Percentiles rank a stretch among this genome's conserved stretches.
Evolutionary conservation across 2,797 vertebrate species (phyloP).

Genomic region (Pangasius djambal): DNA sequence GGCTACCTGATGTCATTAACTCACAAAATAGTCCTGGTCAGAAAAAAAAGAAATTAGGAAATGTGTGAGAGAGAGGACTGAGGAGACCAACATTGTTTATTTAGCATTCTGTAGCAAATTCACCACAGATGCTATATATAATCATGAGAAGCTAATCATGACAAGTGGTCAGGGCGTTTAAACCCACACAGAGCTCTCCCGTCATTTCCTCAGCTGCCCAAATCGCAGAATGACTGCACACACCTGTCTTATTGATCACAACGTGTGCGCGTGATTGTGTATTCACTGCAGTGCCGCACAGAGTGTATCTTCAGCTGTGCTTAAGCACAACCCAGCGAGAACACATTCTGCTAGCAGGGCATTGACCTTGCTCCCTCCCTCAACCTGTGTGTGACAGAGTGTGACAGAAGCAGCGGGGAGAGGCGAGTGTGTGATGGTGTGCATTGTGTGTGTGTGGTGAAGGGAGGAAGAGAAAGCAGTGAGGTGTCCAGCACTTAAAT

Average conservation of each 20-base stretch:
- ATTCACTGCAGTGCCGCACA: conserved; percentile 38
- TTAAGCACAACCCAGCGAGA: conserved; percentile 35
- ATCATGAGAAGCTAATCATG: conserved; percentile 15
- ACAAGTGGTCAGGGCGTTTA: background rate
- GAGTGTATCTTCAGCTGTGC: conserved; percentile 30
- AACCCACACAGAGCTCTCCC: background rate
- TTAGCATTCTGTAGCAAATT: background rate
- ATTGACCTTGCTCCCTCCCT: conserved; percentile 72
- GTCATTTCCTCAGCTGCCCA: conserved; percentile 14
- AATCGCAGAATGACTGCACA: background rate
- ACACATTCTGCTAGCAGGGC: conserved; percentile 44
- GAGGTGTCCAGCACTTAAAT: conserved; percentile 84
- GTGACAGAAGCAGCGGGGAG: conserved; percentile 54
- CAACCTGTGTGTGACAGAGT: conserved; percentile 61
- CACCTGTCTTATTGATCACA: conserved; percentile 27
- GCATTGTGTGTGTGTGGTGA: conserved; percentile 23
- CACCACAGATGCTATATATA: background rate
- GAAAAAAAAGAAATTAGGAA: background rate
- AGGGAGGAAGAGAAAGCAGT: conserved; percentile 66
- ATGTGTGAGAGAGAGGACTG: background rate
- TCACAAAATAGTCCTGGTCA: background rate
- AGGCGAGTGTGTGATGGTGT: conserved; percentile 49
- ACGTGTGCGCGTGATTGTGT: conserved; percentile 18
- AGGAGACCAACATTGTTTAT: background rate
- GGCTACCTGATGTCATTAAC: background rate